Evolutionary conservation across 2,113 vertebrate genomes (phyloP).

Genomic region (Neolamprologus modestus): DNA sequence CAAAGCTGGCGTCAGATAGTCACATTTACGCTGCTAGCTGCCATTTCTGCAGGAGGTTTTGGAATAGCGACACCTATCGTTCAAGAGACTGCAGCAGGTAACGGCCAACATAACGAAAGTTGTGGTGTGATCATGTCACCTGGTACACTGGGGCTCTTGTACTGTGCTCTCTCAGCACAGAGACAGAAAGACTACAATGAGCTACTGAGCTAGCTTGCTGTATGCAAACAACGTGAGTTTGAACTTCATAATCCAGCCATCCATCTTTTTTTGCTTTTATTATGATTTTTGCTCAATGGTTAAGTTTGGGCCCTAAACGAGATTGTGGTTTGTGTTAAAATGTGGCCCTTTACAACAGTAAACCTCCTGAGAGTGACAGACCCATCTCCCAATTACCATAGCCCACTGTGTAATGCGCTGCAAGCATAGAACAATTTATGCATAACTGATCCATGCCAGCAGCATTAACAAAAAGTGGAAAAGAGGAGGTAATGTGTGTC

Average conservation of each 20-base stretch:
- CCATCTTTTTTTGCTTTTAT: background rate
- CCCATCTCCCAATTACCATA: background rate
- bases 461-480: background rate
- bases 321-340: background rate
- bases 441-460: background rate
- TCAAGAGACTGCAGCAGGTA: background rate
- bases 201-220: background rate
- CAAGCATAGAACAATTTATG: background rate
- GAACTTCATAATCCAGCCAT: background rate
- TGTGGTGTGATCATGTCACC: background rate
- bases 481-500: background rate
- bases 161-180: background rate
- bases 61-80: background rate
- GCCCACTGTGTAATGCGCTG: background rate
- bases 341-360: background rate
- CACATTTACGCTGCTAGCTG: background rate
- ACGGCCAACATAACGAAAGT: background rate
- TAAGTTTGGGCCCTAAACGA: background rate
- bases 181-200: background rate
- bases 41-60: background rate
- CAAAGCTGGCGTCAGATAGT: background rate
- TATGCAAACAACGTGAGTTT: background rate
- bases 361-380: background rate
- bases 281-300: background rate
- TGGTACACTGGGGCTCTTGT: background rate